Base-by-base conservation (phyloP, 2,888 invertebrate genomes). In the Lutraria lutraria region DNA sequence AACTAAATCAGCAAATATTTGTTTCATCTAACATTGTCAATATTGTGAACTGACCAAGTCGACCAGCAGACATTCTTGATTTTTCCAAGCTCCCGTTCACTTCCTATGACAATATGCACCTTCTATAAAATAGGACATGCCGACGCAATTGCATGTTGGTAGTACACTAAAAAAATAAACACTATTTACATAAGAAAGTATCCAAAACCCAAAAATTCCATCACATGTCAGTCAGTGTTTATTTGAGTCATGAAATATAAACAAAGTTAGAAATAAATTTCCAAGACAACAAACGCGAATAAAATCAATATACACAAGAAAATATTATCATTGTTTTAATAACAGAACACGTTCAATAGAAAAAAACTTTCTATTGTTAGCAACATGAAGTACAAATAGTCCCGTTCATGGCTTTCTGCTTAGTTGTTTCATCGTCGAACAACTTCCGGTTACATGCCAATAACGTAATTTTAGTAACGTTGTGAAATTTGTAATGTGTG, bases 391-490 rank as follows among this genome's bases (percentile, higher is more conserved):
- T 34, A n/a, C n/a, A n/a, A n/a, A n/a, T n/a, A n/a, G 31, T 31
- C 31, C 76, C 34, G 76, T 76, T 76, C 76, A 3, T 31, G 16
- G 34, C 31, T 76, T 68, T 25, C n/a, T n/a, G 25, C 76, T 76
- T 76, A n/a, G n/a, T 31, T 76, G 34, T 8, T 34, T 31, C 76
- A 76, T 76, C 76, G 15, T 76, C 31, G 76, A 76, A 31, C 34
- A 13, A 76, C 76, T 76, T 76, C 76, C 76, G 76, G 76, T 76
- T 76, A 76, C 76, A 76, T 76, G 76, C 76, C 76, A 76, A 31
- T 34, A 76, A 19, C 76, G 34, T 76, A 76, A 76, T 76, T 15
- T 34, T 31, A 31, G 19, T 31, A 43, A 76, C 34, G 76, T 76
- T 34, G 76, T 76, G 76, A 34, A 16, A 25, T 76, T 76, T 76